Conservation (phyloP, 2,113 vertebrate species). For the Struthidea cinerea region DNA sequence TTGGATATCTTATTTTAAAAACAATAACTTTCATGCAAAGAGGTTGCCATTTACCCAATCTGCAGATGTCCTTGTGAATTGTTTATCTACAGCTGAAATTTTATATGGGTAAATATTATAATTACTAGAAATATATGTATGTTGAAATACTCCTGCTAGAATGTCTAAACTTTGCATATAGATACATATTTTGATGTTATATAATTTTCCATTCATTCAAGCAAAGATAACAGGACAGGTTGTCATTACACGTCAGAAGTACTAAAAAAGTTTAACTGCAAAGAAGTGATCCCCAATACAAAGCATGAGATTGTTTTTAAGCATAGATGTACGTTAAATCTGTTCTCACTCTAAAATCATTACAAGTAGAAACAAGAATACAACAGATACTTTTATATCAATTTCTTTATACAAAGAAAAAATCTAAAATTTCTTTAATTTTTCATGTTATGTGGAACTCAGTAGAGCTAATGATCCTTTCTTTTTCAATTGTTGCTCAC, state of each 20-base stretch:
- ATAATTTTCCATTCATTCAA: neutral
- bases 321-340: neutral
- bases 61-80: neutral
- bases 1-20: neutral
- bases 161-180: neutral
- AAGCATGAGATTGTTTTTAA: neutral
- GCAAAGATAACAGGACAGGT: neutral
- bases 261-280: neutral
- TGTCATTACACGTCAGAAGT: neutral
- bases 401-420: neutral
- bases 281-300: neutral
- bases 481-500: neutral
- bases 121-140: neutral
- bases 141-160: neutral
- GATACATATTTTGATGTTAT: neutral
- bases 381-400: neutral
- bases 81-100: neutral
- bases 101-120: neutral
- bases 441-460: neutral
- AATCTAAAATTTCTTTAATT: neutral
- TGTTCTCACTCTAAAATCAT: neutral
- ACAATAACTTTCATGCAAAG: neutral
- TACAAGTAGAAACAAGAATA: neutral
- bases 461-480: neutral
- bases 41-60: neutral